Evolutionary conservation across 2,888 invertebrate genomes (phyloP), one percentile per base, ranked within the genome.

Genomic region (Diaphora mendica): DNA sequence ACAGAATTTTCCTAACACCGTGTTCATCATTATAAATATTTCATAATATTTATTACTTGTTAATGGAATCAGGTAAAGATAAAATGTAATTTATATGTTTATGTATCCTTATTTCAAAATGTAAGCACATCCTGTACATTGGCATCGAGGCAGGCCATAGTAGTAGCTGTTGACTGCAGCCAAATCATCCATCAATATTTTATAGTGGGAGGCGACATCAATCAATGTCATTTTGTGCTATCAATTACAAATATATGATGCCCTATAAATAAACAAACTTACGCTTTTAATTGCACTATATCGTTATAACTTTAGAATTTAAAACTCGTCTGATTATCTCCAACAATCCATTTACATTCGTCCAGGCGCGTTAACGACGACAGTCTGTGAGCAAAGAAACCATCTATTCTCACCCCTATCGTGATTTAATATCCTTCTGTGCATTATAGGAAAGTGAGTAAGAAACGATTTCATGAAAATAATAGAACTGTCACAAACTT

Each of bases 181-280:
- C 90, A 91, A 90, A 87, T 83, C 80, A 88, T 87, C 83, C 82
- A 82, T 89, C 80, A 75, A 84, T 83, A 83, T 80, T 78, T 80
- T 74, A 77, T 64, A 72, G 78, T 79, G 70, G 67, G 75, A 74
- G 71, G 13, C 5, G 3, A 72, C 73, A 79, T 83, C 79, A 77
- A 83, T 84, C 83, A 83, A 68, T 70, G 82, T 84, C 84, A 3
- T 9, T 1, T 71, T 72, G 35, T 11, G 67, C 48, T 70, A 65
- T 51, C 35, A 44, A 71, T 64, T 23, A 35, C 23, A 23, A 62
- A 62, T 26, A 59, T 59, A 51, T 23, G 23, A 51, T 23, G 51
- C 23, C 23, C 51, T 59, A 59, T 26, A 59, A 26, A 62, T 30
- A 17, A 62, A 26, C 26, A 15, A 26, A 17, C 7, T 30, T 62